phyloP scores from a whole-genome alignment of 2,888 invertebrate species.

The Atrina japonica region DNA sequence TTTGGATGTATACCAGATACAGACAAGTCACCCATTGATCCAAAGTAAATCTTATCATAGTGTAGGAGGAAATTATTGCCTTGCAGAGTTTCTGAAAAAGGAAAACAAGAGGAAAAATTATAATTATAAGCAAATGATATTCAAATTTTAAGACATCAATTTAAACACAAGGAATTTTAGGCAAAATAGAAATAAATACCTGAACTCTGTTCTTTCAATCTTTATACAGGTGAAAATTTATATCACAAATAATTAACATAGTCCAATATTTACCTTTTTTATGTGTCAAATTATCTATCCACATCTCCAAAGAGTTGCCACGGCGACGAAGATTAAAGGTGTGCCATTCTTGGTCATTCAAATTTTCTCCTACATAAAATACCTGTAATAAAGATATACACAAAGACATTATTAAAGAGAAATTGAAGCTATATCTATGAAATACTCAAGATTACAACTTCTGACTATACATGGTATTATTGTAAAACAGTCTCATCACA shows the following conservation, averaged over 20 bases:
- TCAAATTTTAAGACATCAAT: background rate
- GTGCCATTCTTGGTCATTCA: conserved; percentile 79
- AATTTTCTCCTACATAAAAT: conserved; percentile 59
- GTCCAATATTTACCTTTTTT: conserved; percentile 34
- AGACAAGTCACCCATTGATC: conserved; percentile 47
- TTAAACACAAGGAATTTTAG: background rate
- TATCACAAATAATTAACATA: no score
- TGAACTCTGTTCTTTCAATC: background rate
- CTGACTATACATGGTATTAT: no score
- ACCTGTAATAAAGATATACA: conserved; percentile 50
- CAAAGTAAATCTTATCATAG: conserved; percentile 64
- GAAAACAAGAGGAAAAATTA: background rate
- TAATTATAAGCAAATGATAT: background rate
- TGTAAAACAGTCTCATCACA: no score
- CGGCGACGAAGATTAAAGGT: conserved; percentile 75
- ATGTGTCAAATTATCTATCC: conserved; percentile 70
- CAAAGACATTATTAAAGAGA: no score
- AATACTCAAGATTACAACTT: no score
- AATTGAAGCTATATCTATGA: no score
- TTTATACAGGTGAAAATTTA: no score
- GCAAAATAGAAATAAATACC: background rate
- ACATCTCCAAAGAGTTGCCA: conserved; percentile 73
- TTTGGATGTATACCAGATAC: conserved; percentile 29
- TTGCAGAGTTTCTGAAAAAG: conserved; percentile 57
- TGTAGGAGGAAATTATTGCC: conserved; percentile 64